A percentile compares a stretch with the other conserved stretches of the same genome.
Conservation (phyloP, 2,888 invertebrate species). For the Netelia virgata region DNA sequence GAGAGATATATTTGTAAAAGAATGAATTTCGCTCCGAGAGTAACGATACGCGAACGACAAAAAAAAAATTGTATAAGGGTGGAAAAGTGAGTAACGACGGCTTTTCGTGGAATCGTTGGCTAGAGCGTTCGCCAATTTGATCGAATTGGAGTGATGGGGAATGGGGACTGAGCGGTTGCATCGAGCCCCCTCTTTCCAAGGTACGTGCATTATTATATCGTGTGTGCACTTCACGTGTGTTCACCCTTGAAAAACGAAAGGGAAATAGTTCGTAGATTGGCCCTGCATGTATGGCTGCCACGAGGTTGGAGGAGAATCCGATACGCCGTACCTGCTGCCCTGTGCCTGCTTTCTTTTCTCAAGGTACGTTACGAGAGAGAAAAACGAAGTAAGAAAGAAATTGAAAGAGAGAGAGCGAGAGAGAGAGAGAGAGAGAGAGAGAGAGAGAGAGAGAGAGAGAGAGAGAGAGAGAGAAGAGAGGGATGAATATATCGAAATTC, state of each 20-base stretch:
- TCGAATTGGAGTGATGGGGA: constrained; percentile 1
- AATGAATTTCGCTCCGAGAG: no score
- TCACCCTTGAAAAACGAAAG: constrained; percentile 9
- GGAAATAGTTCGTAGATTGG: constrained; percentile 30
- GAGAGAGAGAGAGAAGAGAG: constrained; percentile 17
- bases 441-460: not conserved
- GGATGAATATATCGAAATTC: constrained; percentile 60
- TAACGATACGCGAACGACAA: no score
- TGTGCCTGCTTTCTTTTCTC: constrained; percentile 38
- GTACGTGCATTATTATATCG: constrained; percentile 56
- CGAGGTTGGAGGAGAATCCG: constrained; percentile 33
- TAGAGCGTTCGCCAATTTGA: constrained; percentile 49
- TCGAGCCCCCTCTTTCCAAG: not conserved
- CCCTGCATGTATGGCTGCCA: not conserved
- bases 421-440: constrained; percentile 28
- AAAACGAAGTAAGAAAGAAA: no score
- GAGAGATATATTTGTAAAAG: no score
- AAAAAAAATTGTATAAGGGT: not conserved
- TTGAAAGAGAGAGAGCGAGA: not conserved
- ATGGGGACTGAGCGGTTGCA: constrained; percentile 5
- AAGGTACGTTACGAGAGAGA: not conserved
- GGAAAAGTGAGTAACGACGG: not conserved
- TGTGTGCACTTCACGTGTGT: constrained; percentile 45
- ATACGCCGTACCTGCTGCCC: constrained; percentile 34
- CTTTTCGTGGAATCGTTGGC: constrained; percentile 26